A percentile compares a stretch with the other conserved stretches of the same genome.
These are phyloP conservation scores for Python bivittatus DNA, from an alignment of 2,113 vertebrate species.

Conservation along the genomic window DNA sequence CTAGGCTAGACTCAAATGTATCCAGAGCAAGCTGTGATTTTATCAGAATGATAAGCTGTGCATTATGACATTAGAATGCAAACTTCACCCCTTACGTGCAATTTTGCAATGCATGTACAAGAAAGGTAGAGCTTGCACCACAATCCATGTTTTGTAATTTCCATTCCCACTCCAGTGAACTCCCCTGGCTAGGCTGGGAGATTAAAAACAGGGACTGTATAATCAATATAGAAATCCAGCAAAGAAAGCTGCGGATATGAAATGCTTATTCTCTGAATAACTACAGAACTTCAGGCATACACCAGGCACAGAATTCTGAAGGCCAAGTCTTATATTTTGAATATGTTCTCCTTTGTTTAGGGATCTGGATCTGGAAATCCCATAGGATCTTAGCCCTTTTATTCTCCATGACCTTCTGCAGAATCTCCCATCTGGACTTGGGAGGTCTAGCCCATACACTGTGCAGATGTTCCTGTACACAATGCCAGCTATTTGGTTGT, in stretches of 20 bases:
- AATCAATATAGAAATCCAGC: neutral
- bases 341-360: neutral
- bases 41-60: neutral
- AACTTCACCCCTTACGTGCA: neutral
- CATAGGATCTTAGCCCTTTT: too few species aligned
- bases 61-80: neutral
- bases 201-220: neutral
- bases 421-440: too few species aligned
- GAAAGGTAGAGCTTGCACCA: neutral
- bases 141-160: neutral
- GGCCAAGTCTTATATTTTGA: neutral
- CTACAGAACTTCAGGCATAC: neutral
- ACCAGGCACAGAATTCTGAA: slow-evolving; percentile 15
- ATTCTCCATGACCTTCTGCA: too few species aligned
- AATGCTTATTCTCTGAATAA: neutral
- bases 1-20: neutral
- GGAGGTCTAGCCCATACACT: too few species aligned
- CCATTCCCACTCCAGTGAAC: neutral
- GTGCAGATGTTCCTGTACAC: too few species aligned
- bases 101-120: neutral
- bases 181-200: neutral
- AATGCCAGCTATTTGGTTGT: too few species aligned
- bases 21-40: neutral
- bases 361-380: too few species aligned
- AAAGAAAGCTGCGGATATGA: neutral